Evolutionary conservation across 1,140 invertebrate genomes (phyloP), one percentile per base, ranked within the genome.

Genomic region (Penaeus vannamei): DNA sequence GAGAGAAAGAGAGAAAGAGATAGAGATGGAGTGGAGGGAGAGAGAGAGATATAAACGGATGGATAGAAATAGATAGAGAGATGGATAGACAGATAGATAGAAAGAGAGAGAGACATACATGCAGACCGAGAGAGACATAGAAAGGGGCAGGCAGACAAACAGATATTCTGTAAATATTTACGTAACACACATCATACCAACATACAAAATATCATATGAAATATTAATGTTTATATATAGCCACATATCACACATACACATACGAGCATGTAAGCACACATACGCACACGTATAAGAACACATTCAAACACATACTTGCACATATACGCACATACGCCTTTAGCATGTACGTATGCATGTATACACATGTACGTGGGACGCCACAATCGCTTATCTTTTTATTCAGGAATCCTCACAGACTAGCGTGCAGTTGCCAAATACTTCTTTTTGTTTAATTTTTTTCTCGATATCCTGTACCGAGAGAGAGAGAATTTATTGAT

Each of bases 61-160:
- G 5, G 36, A 36, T 26, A 29, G 19, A 29, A 3, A 36, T 20
- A 77, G 36, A 36, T 32, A 29, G 36, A 29, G 2, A 20, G 26
- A 8, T 26, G 3, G 26, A 36, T 32, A 17, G 72, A 29, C 7
- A 2, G 26, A 23, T 26, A 17, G 26, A 77, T 26, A 14, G 72
- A 77, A 36, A 3, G 17, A 29, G 2, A 36, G 64, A 66, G 64
- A 26, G 7, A 66, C 3, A 23, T 1, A 81, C 46, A 19, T 0
- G 19, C 17, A 66, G 61, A 84, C 32, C 64, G 29, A 83, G 53
- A 62, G 81, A 62, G 26, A 32, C 32, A 83, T 46, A 60, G 81
- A 62, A 14, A 62, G 81, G 60, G 81, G n/a, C 23, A 62, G 81
- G n/a, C 46, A 83, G 46, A 83, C 20, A 36, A 4, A 42, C 26